A percentile compares a stretch with the other conserved stretches of the same genome.
Evolutionary conservation across 2,113 vertebrate species (phyloP).

Genomic region (Archilochus colubris): DNA sequence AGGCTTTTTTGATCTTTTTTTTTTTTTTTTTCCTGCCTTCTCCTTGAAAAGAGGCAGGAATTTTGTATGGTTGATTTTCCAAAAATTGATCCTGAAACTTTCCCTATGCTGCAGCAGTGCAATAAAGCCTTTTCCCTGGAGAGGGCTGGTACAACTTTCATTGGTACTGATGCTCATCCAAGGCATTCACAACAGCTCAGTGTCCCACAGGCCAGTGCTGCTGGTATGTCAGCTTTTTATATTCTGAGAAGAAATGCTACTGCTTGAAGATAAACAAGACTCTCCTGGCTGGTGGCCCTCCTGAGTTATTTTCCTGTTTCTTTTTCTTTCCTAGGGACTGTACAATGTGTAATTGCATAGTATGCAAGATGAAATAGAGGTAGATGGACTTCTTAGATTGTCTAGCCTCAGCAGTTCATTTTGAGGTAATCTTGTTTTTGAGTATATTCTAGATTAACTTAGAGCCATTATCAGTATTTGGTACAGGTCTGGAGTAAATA

Average conservation of each 20-base stretch:
- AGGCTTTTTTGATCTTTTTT: background rate
- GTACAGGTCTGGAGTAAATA: background rate
- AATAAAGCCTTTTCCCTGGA: slow-evolving; percentile 65
- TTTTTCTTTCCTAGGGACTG: background rate
- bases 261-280: background rate
- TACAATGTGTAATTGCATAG: background rate
- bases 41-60: slow-evolving; percentile 2
- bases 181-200: background rate
- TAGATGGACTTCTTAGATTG: slow-evolving; percentile 45
- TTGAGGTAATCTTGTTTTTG: slow-evolving; percentile 29
- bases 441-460: background rate
- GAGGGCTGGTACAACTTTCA: background rate
- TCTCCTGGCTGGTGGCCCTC: background rate
- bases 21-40: background rate
- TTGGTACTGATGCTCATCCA: background rate
- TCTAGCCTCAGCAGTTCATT: slow-evolving; percentile 14
- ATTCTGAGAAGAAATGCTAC: background rate
- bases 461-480: background rate
- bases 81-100: background rate
- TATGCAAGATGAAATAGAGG: slow-evolving; percentile 20
- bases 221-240: background rate
- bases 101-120: background rate
- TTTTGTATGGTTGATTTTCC: slow-evolving; percentile 55
- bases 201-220: background rate
- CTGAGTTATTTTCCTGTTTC: background rate